Evolutionary conservation across 2,888 invertebrate genomes (phyloP), one percentile per base, ranked within the genome.

Genomic region (Eugnorisma glareosa): DNA sequence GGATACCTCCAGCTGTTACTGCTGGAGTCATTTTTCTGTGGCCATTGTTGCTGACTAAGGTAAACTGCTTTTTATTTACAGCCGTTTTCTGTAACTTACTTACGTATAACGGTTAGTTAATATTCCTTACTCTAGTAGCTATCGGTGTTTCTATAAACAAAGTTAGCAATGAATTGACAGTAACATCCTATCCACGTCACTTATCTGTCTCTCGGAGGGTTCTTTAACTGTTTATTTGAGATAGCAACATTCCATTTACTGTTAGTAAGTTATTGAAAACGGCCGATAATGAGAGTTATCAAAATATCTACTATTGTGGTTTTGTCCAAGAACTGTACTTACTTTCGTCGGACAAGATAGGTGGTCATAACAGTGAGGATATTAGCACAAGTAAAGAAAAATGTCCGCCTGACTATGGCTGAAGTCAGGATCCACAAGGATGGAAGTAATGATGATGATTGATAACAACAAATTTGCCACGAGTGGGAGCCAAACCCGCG

Each of bases 1-100:
- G 87, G n/a, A 80, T 88, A 0, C 82, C 91, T 0, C 79, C 90
- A 0, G 86, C 88, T 13, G 91, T 92, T 0, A 91, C 90, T 0
- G 81, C 93, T 0, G 81, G 89, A 1, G 89, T 89, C 0, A 94
- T 96, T 0, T 90, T 93, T n/a, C 76, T 96, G 2, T 96, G 96
- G 96, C 96, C 96, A 0, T 84, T 96, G 63, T 84, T 96, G 15
- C 59, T 96, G 1, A 96, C 96, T 79, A 96, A 96, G 94, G 96
- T 96, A 59, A 71, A 85, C 43, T 0, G 8, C 0, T 45, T 31
- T 40, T 40, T 8, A 13, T 61, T 40, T 54, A n/a, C n/a, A n/a
- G n/a, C n/a, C n/a, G n/a, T n/a, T n/a, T n/a, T n/a, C n/a, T n/a
- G n/a, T n/a, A n/a, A n/a, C n/a, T n/a, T n/a, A n/a, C n/a, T n/a